A percentile compares a stretch with the other conserved stretches of the same genome.
phyloP scores from a whole-genome alignment of 64 coral and sea anemone species.

The Catalaphyllia jardinei region DNA sequence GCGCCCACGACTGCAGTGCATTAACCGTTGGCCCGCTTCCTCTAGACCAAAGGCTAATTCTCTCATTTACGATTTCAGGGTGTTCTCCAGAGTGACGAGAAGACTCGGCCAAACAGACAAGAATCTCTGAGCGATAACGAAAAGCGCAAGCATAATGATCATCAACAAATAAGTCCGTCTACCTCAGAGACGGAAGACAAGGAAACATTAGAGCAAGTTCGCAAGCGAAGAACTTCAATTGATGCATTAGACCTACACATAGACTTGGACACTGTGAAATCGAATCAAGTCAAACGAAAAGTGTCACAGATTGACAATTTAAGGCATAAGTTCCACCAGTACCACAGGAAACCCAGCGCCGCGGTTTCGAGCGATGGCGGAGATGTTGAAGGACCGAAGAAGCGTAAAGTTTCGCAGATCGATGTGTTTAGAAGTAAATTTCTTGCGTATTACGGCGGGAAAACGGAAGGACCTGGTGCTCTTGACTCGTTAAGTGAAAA shows the following conservation, averaged over 20 bases:
- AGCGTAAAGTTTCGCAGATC: conserved; percentile 50
- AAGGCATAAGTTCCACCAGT: conserved; percentile 40
- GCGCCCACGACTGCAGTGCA: no score
- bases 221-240: conserved; percentile 41
- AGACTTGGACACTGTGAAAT: no score
- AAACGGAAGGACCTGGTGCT: conserved; percentile 14
- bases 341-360: not conserved
- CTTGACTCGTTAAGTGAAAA: not conserved
- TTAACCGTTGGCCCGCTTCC: no score
- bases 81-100: conserved; percentile 20
- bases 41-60: not conserved
- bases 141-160: not conserved
- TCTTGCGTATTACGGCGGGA: conserved; percentile 50
- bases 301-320: conserved; percentile 66
- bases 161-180: not conserved
- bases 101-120: not conserved
- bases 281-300: conserved; percentile 10
- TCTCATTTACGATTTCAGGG: not conserved
- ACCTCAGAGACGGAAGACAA: not conserved
- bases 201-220: not conserved
- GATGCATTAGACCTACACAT: conserved; percentile 55
- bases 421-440: conserved; percentile 48
- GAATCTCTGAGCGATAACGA: not conserved
- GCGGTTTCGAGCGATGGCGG: not conserved
- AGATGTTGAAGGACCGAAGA: conserved; percentile 8